Evolutionary conservation across 2,113 vertebrate genomes (phyloP).

Genomic region (Geococcyx californianus): DNA sequence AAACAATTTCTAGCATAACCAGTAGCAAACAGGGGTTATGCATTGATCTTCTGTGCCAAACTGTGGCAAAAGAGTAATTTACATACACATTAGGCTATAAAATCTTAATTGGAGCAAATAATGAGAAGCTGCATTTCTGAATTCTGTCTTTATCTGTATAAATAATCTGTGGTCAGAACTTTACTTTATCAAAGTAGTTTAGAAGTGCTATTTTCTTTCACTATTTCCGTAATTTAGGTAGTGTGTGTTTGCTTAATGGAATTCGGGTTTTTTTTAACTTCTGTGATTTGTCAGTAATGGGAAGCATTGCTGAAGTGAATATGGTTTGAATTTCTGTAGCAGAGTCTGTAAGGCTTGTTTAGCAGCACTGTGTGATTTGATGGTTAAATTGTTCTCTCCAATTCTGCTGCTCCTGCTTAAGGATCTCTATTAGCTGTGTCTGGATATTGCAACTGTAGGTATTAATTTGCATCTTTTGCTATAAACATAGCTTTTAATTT

Average conservation of each 20-base stretch:
- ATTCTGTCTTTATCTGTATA: neutral
- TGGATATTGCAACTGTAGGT: neutral
- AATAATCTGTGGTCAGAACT: neutral
- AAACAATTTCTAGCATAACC: neutral
- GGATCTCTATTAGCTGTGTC: neutral
- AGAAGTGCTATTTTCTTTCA: neutral
- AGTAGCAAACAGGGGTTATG: neutral
- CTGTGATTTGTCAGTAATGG: neutral
- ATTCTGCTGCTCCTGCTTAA: neutral
- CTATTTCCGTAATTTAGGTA: neutral
- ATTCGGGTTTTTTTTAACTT: neutral
- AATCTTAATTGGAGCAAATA: neutral
- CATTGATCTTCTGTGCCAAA: neutral
- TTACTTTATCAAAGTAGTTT: neutral
- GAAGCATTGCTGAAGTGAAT: neutral
- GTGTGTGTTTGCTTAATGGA: neutral
- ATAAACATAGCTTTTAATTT: neutral
- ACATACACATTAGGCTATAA: neutral
- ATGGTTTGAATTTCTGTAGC: neutral
- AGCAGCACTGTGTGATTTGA: neutral
- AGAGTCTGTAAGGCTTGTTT: neutral
- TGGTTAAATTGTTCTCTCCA: neutral
- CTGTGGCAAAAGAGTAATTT: neutral
- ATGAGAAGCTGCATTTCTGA: neutral
- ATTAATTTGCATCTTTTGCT: neutral